Percentiles rank a stretch among this genome's conserved stretches.
Conservation (phyloP, 2,113 vertebrate species). For the Castor canadensis region DNA sequence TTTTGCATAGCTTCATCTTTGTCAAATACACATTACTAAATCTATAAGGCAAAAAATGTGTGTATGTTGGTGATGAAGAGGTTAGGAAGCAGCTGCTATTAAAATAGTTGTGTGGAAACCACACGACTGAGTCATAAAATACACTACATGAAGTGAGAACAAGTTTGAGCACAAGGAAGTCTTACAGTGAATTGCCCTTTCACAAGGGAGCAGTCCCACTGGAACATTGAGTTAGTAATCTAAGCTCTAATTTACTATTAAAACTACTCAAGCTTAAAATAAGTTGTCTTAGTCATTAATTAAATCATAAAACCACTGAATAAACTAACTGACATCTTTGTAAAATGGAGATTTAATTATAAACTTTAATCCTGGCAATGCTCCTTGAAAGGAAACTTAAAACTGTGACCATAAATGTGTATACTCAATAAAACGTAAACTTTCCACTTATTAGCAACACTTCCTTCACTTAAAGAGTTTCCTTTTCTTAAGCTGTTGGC, state of each 20-base stretch:
- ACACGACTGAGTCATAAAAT: constrained; percentile 40
- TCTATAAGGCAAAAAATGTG: not conserved
- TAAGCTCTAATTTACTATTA: constrained; percentile 72
- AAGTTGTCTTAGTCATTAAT: constrained; percentile 76
- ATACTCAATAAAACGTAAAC: constrained; percentile 58
- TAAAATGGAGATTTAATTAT: constrained; percentile 79
- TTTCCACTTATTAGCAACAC: constrained; percentile 69
- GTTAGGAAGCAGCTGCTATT: not conserved
- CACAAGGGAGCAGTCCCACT: constrained; percentile 52
- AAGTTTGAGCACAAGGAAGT: constrained; percentile 47
- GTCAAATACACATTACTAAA: not conserved
- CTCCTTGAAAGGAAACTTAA: constrained; percentile 74
- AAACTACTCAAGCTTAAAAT: constrained; percentile 68
- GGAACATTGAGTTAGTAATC: constrained; percentile 65
- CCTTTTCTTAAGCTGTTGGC: constrained; percentile 63
- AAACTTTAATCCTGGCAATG: constrained; percentile 75
- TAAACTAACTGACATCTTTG: constrained; percentile 76
- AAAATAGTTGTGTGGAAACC: constrained; percentile 4
- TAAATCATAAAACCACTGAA: constrained; percentile 77
- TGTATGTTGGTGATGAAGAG: not conserved
- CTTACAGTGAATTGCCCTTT: constrained; percentile 69
- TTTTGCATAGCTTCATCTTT: not conserved
- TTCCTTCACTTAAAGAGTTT: constrained; percentile 67
- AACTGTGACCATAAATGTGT: constrained; percentile 63
- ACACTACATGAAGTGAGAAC: not conserved